Conservation (phyloP, 2,113 vertebrate species). For the Ia io region DNA sequence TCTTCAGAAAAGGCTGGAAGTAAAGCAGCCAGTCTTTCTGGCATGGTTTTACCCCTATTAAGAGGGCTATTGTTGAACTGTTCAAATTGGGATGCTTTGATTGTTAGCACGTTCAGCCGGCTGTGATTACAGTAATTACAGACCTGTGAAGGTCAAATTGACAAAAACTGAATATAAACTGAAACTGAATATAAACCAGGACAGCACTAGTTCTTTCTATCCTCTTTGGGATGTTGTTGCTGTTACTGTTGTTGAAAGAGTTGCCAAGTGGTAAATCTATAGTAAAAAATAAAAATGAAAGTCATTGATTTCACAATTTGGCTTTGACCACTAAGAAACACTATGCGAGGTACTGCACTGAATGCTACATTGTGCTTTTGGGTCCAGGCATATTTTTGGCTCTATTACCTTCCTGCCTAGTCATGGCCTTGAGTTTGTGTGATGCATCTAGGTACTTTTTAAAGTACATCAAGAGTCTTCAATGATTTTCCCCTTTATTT, state of each 20-base stretch:
- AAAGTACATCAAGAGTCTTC: background rate
- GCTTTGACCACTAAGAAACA: background rate
- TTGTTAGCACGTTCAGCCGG: conserved; percentile 66
- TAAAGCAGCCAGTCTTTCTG: conserved; percentile 53
- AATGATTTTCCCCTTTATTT: background rate
- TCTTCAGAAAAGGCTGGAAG: conserved; percentile 44
- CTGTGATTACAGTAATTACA: conserved; percentile 78
- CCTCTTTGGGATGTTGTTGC: background rate
- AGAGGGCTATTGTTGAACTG: conserved; percentile 70
- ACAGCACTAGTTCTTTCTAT: conserved; percentile 32
- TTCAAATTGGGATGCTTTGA: conserved; percentile 71
- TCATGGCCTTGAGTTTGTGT: background rate
- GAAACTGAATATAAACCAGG: conserved; percentile 59
- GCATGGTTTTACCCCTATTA: conserved; percentile 49
- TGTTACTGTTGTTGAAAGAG: background rate
- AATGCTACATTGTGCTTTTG: background rate
- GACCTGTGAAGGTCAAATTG: conserved; percentile 78
- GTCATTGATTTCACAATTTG: conserved; percentile 38
- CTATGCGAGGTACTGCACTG: background rate
- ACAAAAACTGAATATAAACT: conserved; percentile 74
- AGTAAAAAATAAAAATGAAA: conserved; percentile 53
- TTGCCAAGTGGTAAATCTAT: conserved; percentile 49
- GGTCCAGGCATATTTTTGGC: background rate
- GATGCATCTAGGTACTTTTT: background rate
- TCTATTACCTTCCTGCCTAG: background rate